These are phyloP conservation scores for Galeopsomyia nigrocyanea DNA, from an alignment of 2,888 invertebrate genomes.

Conservation along the genomic window DNA sequence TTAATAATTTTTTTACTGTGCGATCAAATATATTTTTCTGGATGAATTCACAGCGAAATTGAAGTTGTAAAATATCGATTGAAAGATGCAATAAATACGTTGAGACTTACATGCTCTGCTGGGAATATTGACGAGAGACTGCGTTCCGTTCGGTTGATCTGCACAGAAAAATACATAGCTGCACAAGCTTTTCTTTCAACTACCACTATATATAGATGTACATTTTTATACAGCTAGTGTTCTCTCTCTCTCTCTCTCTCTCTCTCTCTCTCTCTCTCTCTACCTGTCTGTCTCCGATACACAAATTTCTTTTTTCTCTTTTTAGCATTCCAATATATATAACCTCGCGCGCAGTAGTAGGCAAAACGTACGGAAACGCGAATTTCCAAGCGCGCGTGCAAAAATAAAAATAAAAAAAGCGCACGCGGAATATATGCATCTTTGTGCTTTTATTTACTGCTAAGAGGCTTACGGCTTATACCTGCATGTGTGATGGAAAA, in stretches of 20 bases:
- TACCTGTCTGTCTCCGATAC: too few relatives aligned
- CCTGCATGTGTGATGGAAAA: too few relatives aligned
- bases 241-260: background rate
- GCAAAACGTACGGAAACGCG: too few relatives aligned
- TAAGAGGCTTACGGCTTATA: too few relatives aligned
- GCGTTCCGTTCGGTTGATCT: constrained; percentile 52
- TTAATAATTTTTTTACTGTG: too few relatives aligned
- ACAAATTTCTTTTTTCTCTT: too few relatives aligned
- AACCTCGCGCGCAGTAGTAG: too few relatives aligned
- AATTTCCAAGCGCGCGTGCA: too few relatives aligned
- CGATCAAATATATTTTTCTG: background rate
- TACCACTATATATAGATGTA: background rate
- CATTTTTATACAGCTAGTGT: constrained; percentile 1
- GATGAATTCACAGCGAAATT: background rate
- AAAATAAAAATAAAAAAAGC: too few relatives aligned
- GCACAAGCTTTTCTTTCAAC: background rate
- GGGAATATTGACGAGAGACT: constrained; percentile 49
- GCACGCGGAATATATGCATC: too few relatives aligned
- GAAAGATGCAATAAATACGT: background rate
- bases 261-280: background rate
- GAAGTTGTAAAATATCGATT: background rate
- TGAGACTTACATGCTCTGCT: constrained; percentile 52
- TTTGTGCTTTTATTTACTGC: too few relatives aligned
- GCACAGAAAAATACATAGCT: constrained; percentile 22
- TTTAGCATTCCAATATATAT: too few relatives aligned